Base-by-base conservation (phyloP, 2,888 invertebrate species). In the Bombylius major region DNA sequence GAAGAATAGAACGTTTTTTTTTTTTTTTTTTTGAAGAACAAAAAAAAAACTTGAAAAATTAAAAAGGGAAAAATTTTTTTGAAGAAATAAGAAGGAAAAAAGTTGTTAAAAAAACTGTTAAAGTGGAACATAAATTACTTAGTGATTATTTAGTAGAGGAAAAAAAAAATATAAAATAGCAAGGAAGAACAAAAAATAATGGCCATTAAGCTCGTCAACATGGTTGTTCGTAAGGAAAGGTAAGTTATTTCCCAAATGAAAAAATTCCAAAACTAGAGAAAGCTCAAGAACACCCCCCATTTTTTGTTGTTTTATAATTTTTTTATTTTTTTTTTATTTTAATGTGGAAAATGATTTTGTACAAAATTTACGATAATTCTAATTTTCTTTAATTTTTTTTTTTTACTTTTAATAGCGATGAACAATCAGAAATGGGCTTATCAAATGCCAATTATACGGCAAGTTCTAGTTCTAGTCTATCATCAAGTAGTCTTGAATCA, bases 381-480 rank as follows among this genome's bases (percentile, higher is more conserved):
- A 12, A 13, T 13, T 11, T n/a, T 44, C 13, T 44, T 44, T 44
- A 14, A 39, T 39, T 39, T 51, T 56, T 57, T 51, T 55, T 53
- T 46, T 58, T 62, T 65, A 65, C 66, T 66, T 75, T 73, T 55
- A 72, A 79, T 75, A 84, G 85, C 76, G 82, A 80, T 69, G 84
- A 86, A 68, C 78, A 81, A 71, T 80, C 82, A 65, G 79, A 80
- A 64, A 73, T 76, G 69, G 77, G 76, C 64, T 75, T 78, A 64
- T 68, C 71, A 58, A 72, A 72, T 65, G 68, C 77, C 64, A 79
- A 79, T 69, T 83, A 83, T 62, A 82, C 83, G 64, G 84, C 84
- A 75, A 86, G 86, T 61, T 86, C 86, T 62, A 84, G 79, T 72
- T 83, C 83, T 66, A 83, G 82, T 75, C 75, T 83, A 65, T 82